These are phyloP conservation scores for Anguilla megastoma DNA, from an alignment of 2,797 vertebrate species.

Conservation along the genomic window DNA sequence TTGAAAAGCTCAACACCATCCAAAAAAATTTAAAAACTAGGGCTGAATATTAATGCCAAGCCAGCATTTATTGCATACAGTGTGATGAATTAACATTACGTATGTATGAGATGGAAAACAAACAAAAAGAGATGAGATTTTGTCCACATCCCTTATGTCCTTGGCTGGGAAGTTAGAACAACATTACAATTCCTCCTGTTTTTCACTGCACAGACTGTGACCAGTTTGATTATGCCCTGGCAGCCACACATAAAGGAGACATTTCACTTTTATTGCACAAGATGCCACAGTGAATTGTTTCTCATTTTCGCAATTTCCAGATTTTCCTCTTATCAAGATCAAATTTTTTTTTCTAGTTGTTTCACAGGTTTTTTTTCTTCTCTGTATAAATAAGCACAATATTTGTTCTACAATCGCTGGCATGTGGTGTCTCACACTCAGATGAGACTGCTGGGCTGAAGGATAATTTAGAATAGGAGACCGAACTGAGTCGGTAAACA, in stretches of 20 bases:
- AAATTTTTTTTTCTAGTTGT: not conserved
- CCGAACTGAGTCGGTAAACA: not conserved
- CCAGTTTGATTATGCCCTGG: constrained; percentile 10
- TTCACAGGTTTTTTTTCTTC: not conserved
- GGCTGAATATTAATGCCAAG: not conserved
- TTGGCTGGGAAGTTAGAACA: constrained; percentile 14
- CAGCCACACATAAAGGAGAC: not conserved
- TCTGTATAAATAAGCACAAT: not conserved
- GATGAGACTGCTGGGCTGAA: not conserved
- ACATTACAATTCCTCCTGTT: not conserved
- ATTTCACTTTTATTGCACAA: constrained; percentile 17
- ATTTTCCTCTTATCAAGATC: not conserved
- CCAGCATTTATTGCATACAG: not conserved
- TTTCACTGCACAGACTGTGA: constrained; percentile 1
- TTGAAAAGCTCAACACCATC: not conserved
- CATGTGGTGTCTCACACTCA: not conserved
- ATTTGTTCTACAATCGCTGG: not conserved
- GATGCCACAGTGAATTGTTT: not conserved
- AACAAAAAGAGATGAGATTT: not conserved
- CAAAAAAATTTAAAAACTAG: not conserved
- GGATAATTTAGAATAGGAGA: not conserved
- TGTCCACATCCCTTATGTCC: not conserved
- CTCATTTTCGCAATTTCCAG: constrained; percentile 6
- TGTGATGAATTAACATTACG: not conserved
- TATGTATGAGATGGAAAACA: constrained; percentile 20